These are phyloP conservation scores for Diplodus sargus DNA, from an alignment of 2,797 vertebrate genomes.

Conservation along the genomic window DNA sequence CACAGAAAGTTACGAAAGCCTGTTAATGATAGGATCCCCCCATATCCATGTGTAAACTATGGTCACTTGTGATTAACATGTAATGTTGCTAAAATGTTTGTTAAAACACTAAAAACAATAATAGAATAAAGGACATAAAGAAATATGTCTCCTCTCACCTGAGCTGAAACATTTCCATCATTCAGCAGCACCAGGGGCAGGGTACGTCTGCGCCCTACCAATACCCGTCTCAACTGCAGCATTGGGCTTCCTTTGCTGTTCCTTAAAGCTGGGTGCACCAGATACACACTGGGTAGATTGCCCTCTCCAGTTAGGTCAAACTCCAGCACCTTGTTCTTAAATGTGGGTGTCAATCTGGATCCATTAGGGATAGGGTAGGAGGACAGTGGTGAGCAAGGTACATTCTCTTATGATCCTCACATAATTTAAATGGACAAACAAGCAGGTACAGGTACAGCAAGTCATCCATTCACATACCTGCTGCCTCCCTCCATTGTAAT, in stretches of 20 bases:
- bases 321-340: slow-evolving; percentile 77
- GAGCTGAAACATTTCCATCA: slow-evolving; percentile 73
- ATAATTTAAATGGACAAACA: background rate
- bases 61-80: background rate
- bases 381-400: background rate
- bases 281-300: slow-evolving; percentile 85
- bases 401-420: background rate
- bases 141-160: slow-evolving; percentile 60
- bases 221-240: slow-evolving; percentile 87
- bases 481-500: slow-evolving; percentile 44
- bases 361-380: background rate
- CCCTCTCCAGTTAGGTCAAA: slow-evolving; percentile 90
- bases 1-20: slow-evolving; percentile 12
- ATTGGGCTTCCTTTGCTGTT: slow-evolving; percentile 81
- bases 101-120: background rate
- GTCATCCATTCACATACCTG: slow-evolving; percentile 50
- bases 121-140: background rate
- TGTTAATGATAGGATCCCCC: background rate
- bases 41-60: background rate
- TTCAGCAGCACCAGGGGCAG: slow-evolving; percentile 90
- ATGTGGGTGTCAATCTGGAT: slow-evolving; percentile 70
- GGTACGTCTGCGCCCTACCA: slow-evolving; percentile 77
- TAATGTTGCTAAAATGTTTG: background rate
- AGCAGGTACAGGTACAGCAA: background rate
- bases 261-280: slow-evolving; percentile 83